These are phyloP conservation scores for Urocitellus parryii DNA, from an alignment of 2,113 vertebrate species.

Conservation along the genomic window DNA sequence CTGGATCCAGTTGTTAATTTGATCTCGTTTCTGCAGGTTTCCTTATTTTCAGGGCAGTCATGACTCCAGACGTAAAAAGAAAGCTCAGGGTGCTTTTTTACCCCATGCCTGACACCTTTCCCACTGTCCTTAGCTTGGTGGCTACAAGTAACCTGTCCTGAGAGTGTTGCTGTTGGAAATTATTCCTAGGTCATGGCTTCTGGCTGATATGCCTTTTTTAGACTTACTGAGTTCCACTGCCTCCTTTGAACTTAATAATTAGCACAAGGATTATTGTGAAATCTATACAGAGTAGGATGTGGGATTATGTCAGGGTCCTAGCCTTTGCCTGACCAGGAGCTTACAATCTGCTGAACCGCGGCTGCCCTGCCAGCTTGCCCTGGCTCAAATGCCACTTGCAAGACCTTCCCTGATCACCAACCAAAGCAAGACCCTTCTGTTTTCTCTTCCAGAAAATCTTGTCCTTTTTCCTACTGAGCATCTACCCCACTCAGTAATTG, in stretches of 20 bases:
- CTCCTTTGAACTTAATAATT: background rate
- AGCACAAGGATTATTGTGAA: background rate
- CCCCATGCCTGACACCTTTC: background rate
- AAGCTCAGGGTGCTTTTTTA: slow-evolving; percentile 44
- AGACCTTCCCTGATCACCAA: background rate
- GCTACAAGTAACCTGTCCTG: slow-evolving; percentile 3
- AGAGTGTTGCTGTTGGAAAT: slow-evolving; percentile 33
- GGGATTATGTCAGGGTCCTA: background rate
- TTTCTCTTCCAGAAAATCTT: background rate
- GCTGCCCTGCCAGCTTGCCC: background rate
- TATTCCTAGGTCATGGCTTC: slow-evolving; percentile 19
- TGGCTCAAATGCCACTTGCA: background rate
- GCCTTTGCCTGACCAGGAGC: background rate
- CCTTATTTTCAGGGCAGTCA: slow-evolving; percentile 60
- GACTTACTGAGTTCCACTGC: background rate
- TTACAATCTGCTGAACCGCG: background rate
- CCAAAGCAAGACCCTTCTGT: background rate
- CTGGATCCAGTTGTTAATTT: slow-evolving; percentile 55
- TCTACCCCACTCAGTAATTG: background rate
- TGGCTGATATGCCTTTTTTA: background rate
- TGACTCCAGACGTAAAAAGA: slow-evolving; percentile 62
- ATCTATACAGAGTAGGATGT: background rate
- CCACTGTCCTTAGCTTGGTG: background rate
- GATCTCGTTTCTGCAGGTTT: slow-evolving; percentile 29
- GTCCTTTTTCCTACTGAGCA: background rate